A percentile compares a stretch with the other conserved stretches of the same genome.
Evolutionary conservation across 1,140 invertebrate genomes (phyloP).

Genomic region (Drosophila grimshawi): DNA sequence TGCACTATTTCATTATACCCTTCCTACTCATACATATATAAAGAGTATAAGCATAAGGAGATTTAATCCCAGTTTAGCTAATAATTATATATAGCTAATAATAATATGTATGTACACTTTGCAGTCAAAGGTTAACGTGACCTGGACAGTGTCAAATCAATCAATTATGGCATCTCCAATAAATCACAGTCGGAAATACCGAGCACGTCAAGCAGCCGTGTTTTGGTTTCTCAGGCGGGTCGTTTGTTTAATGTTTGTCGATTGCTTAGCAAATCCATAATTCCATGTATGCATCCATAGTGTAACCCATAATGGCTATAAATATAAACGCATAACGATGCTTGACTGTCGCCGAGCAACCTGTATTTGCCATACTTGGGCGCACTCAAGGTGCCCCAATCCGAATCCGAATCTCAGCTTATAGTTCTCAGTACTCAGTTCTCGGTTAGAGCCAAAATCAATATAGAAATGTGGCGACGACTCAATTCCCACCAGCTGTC

Average conservation of each 20-base stretch:
- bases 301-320: constrained; percentile 58
- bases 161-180: constrained; percentile 37
- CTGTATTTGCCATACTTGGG: constrained; percentile 64
- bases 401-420: constrained; percentile 41
- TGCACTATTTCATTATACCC: no score
- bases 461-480: constrained; percentile 26
- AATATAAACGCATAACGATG: constrained; percentile 59
- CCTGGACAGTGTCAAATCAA: constrained; percentile 59
- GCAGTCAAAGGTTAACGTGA: not conserved
- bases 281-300: constrained; percentile 46
- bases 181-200: constrained; percentile 69
- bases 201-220: constrained; percentile 58
- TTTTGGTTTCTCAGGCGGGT: constrained; percentile 49
- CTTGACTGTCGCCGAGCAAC: constrained; percentile 14
- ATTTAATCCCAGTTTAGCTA: no score
- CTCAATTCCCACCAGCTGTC: constrained; percentile 76
- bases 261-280: constrained; percentile 32
- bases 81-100: not conserved
- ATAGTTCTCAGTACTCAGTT: not conserved
- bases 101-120: not conserved
- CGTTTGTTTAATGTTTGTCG: constrained; percentile 38
- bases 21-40: no score
- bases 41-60: no score
- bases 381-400: constrained; percentile 63
- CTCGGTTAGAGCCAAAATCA: constrained; percentile 56